Percentiles rank a stretch among this genome's conserved stretches.
Evolutionary conservation across 2,113 vertebrate genomes (phyloP).

Genomic region (Bagarius yarrelli): DNA sequence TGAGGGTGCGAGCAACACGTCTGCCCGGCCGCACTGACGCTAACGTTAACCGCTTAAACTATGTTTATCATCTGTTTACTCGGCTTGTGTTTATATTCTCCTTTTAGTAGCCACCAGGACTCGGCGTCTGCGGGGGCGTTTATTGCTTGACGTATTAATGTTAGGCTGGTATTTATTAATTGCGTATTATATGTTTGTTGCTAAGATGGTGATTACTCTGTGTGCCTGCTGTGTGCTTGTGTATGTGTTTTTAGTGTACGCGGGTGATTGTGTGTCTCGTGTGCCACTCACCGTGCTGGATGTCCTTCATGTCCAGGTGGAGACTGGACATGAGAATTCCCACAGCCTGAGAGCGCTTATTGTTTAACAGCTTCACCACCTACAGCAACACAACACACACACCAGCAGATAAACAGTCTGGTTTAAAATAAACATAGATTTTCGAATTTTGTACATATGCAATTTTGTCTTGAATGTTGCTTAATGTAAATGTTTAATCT

Average conservation of each 20-base stretch:
- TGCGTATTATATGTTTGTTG: background rate
- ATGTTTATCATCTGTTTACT: constrained; percentile 18
- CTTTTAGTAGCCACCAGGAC: background rate
- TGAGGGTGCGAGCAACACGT: background rate
- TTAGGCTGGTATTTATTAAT: background rate
- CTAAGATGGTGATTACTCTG: background rate
- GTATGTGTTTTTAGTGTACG: background rate
- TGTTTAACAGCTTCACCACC: constrained; percentile 94
- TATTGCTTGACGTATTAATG: background rate
- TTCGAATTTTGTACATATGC: background rate
- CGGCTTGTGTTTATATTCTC: background rate
- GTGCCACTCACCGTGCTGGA: constrained; percentile 86
- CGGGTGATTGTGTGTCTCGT: background rate
- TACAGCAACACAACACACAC: constrained; percentile 52
- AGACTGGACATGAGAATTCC: constrained; percentile 98
- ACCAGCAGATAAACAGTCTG: background rate
- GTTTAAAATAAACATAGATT: background rate
- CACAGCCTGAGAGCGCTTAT: constrained; percentile 96
- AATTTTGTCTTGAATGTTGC: background rate
- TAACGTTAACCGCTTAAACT: background rate
- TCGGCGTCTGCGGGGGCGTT: background rate
- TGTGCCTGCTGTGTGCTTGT: background rate
- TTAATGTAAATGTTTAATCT: too few species aligned
- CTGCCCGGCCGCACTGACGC: background rate
- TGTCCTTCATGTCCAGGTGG: constrained; percentile 96